Base-by-base conservation (phyloP, 2,113 vertebrate genomes). In the Orcinus orca region DNA sequence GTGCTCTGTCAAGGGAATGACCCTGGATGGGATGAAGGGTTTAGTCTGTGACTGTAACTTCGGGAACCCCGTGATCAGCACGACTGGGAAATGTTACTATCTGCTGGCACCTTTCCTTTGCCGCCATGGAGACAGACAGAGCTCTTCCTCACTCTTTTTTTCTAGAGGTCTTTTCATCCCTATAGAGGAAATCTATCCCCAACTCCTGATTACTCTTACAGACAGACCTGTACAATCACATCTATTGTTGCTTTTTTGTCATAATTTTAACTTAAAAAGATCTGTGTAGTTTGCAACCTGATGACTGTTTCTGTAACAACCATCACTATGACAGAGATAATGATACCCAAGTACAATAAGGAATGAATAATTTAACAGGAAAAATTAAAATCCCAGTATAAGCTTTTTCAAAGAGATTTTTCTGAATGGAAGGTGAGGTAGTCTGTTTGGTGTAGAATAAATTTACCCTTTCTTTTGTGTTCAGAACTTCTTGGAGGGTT, bases 351-450 rank as follows among this genome's bases (percentile, higher is more conserved):
- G 92, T 77, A 94, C 96, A 97, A 74, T 53, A 77, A 96, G 68
- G 85, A 74, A 97, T 96, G 93, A 97, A 96, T 98, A 98, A 96
- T 97, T 97, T 97, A 97, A 95, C 55, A 97, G 96, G 82, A 97
- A 97, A 96, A 97, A 96, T 93, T 96, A 93, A 95, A 91, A 96
- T 94, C 79, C 86, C 41, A 11, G 82, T 31, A n/a, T 91, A 87
- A 70, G 88, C 77, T 71, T 87, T 89, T 97, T 97, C 87, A 93
- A 97, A 96, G 96, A 95, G 71, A 94, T 97, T 91, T 91, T 96
- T 97, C 67, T 96, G 93, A 97, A 96, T 96, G 96, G 74, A 92
- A 95, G 33, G 68, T 93, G 73, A 97, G 68, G 88, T 82, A 81
- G 79, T 96, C 76, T 95, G 44, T 93, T 95, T 95, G 77, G 71